phyloP scores from a whole-genome alignment of 2,888 invertebrate species.

The Mamestra brassicae region DNA sequence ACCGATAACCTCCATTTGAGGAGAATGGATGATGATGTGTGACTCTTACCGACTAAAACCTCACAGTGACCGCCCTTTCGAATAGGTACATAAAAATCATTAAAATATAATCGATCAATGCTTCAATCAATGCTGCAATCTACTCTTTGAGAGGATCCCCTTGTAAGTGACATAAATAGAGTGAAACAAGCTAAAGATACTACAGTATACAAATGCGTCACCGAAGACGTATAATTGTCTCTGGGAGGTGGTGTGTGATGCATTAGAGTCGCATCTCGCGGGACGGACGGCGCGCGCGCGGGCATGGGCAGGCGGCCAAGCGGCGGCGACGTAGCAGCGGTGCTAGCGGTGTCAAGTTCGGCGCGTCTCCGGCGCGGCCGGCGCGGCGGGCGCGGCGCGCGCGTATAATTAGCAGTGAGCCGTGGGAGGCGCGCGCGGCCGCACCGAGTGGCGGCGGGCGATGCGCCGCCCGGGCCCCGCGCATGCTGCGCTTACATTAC shows the following conservation, averaged over 20 bases:
- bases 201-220: slow-evolving; percentile 35
- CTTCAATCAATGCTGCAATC: neutral
- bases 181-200: slow-evolving; percentile 23
- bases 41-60: neutral
- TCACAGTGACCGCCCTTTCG: neutral
- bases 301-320: slow-evolving; percentile 77
- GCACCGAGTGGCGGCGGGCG: slow-evolving; percentile 86
- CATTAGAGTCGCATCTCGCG: slow-evolving; percentile 70
- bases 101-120: neutral
- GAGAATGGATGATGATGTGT: neutral
- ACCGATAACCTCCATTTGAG: neutral
- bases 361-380: slow-evolving; percentile 71
- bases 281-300: slow-evolving; percentile 30
- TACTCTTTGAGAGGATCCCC: neutral
- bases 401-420: slow-evolving; percentile 89
- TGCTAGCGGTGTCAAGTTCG: slow-evolving; percentile 80
- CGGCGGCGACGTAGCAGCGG: slow-evolving; percentile 69
- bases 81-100: neutral
- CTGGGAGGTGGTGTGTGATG: slow-evolving; percentile 45
- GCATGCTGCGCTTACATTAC: slow-evolving; percentile 96
- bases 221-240: slow-evolving; percentile 35
- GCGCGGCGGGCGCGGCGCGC: slow-evolving; percentile 69
- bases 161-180: slow-evolving; percentile 35
- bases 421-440: slow-evolving; percentile 89
- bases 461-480: slow-evolving; percentile 88